These are phyloP conservation scores for Fratercula arctica DNA, from an alignment of 2,797 vertebrate species.

Conservation along the genomic window DNA sequence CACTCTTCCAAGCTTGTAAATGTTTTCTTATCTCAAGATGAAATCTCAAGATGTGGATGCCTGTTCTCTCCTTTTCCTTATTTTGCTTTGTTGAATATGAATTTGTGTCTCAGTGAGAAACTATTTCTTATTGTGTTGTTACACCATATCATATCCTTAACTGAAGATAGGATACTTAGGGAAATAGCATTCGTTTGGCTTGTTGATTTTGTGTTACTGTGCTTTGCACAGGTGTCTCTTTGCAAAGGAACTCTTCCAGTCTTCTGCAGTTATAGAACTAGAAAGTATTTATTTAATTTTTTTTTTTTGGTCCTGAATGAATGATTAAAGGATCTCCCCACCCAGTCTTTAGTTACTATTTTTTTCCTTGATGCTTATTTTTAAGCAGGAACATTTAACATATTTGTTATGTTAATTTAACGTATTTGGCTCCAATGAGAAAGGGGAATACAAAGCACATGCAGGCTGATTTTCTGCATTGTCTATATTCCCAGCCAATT, in stretches of 20 bases:
- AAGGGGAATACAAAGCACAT: neutral
- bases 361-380: neutral
- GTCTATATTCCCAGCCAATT: neutral
- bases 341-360: neutral
- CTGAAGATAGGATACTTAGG: neutral
- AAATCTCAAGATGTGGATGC: neutral
- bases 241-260: neutral
- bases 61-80: neutral
- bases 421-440: neutral
- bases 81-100: neutral
- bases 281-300: neutral
- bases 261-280: neutral
- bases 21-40: neutral
- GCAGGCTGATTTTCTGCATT: conserved; percentile 12
- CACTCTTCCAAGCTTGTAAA: neutral
- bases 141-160: neutral
- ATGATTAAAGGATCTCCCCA: neutral
- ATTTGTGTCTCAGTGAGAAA: neutral
- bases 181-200: neutral
- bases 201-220: neutral
- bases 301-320: neutral
- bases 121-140: neutral
- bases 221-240: neutral
- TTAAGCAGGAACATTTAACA: neutral
- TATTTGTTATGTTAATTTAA: neutral